Conservation (phyloP, 1,140 invertebrate species). For the Anadara kagoshimensis region DNA sequence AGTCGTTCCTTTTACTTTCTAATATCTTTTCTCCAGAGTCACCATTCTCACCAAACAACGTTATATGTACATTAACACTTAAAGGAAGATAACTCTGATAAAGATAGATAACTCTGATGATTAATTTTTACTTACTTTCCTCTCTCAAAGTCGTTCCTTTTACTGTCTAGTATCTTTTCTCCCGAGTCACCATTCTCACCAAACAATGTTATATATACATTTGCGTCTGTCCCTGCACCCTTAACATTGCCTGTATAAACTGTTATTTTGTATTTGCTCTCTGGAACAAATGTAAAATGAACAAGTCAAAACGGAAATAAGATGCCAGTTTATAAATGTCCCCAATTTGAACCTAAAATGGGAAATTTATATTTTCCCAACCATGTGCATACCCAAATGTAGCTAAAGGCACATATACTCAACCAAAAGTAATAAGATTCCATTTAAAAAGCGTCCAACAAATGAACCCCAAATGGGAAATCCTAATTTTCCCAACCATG, state of each 20-base stretch:
- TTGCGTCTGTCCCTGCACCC: slow-evolving; percentile 75
- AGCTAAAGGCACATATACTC: slow-evolving; percentile 72
- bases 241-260: slow-evolving; percentile 74
- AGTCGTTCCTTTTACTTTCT: slow-evolving; percentile 68
- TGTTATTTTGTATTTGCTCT: slow-evolving; percentile 71
- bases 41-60: slow-evolving; percentile 75
- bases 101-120: background rate
- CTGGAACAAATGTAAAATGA: slow-evolving; percentile 37
- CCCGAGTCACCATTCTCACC: slow-evolving; percentile 75
- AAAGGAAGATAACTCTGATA: background rate
- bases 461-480: too few relatives aligned
- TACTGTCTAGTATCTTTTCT: slow-evolving; percentile 65
- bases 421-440: too few relatives aligned
- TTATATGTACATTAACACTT: slow-evolving; percentile 65
- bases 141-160: slow-evolving; percentile 67
- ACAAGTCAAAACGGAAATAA: too few relatives aligned
- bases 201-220: slow-evolving; percentile 73
- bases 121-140: slow-evolving; percentile 57
- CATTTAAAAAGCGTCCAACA: too few relatives aligned
- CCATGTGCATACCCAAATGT: too few relatives aligned
- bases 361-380: too few relatives aligned
- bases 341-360: too few relatives aligned
- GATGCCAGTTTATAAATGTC: too few relatives aligned
- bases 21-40: slow-evolving; percentile 68
- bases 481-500: too few relatives aligned